Conservation (phyloP, 2,797 vertebrate genomes). For the Ispidina lecontei region DNA sequence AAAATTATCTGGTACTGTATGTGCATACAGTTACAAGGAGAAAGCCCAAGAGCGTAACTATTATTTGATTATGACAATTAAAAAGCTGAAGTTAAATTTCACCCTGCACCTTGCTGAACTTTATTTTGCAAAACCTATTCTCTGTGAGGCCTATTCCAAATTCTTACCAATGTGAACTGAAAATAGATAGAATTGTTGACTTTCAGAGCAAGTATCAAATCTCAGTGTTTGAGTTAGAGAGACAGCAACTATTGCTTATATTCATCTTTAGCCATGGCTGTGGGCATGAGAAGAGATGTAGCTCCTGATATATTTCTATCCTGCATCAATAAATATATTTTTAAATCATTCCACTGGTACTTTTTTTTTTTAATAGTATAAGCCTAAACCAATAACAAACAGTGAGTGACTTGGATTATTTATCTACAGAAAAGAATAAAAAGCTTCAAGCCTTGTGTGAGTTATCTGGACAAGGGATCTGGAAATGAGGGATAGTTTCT, state of each 20-base stretch:
- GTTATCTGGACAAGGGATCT: not conserved
- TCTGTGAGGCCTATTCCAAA: not conserved
- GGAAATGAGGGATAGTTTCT: not conserved
- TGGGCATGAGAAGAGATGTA: not conserved
- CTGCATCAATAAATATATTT: not conserved
- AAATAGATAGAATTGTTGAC: not conserved
- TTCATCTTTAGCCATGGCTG: not conserved
- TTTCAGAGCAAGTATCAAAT: not conserved
- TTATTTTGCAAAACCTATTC: not conserved
- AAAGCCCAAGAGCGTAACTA: not conserved
- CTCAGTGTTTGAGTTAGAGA: not conserved
- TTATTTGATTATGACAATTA: slow-evolving; percentile 5
- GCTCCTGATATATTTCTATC: not conserved
- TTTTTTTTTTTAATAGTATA: not conserved
- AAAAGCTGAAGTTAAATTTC: slow-evolving; percentile 36
- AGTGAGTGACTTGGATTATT: not conserved
- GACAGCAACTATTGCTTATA: not conserved
- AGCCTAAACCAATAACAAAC: not conserved
- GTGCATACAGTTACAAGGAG: not conserved
- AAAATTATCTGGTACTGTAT: not conserved
- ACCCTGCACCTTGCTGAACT: slow-evolving; percentile 19
- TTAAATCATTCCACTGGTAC: not conserved
- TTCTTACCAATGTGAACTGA: not conserved
- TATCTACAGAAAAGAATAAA: not conserved
- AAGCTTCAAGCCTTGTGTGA: not conserved